Conservation (phyloP, 2,888 invertebrate species). For the Axea sp. region DNA sequence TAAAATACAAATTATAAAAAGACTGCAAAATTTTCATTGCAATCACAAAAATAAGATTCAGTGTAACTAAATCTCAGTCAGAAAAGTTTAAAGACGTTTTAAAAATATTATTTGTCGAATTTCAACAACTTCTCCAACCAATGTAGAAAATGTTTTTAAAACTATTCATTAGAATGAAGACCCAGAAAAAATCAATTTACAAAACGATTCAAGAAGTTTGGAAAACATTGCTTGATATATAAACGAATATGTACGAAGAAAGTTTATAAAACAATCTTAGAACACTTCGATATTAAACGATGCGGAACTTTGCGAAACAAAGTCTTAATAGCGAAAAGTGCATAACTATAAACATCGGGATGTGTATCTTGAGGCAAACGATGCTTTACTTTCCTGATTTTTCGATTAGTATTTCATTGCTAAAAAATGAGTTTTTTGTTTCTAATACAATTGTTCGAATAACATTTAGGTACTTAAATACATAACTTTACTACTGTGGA, state of each 20-base stretch:
- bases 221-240: constrained; percentile 28
- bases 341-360: constrained; percentile 23
- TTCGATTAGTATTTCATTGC: too few relatives aligned
- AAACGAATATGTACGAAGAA: constrained; percentile 25
- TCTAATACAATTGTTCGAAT: too few relatives aligned
- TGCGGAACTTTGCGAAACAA: constrained; percentile 32
- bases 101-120: too few relatives aligned
- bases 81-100: too few relatives aligned
- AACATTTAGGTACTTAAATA: too few relatives aligned
- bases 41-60: too few relatives aligned
- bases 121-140: constrained; percentile 2
- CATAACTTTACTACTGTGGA: too few relatives aligned
- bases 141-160: constrained; percentile 11
- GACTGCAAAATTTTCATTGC: too few relatives aligned
- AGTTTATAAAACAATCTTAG: constrained; percentile 42
- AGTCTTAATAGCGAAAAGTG: constrained; percentile 34
- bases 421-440: too few relatives aligned
- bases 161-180: constrained; percentile 14
- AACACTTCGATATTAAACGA: constrained; percentile 33
- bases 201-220: constrained; percentile 29
- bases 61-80: too few relatives aligned
- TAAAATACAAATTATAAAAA: too few relatives aligned
- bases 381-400: too few relatives aligned
- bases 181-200: constrained; percentile 30
- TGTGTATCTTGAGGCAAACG: neutral